These are phyloP conservation scores for Indicator maculatus DNA, from an alignment of 2,113 vertebrate genomes.

Conservation along the genomic window DNA sequence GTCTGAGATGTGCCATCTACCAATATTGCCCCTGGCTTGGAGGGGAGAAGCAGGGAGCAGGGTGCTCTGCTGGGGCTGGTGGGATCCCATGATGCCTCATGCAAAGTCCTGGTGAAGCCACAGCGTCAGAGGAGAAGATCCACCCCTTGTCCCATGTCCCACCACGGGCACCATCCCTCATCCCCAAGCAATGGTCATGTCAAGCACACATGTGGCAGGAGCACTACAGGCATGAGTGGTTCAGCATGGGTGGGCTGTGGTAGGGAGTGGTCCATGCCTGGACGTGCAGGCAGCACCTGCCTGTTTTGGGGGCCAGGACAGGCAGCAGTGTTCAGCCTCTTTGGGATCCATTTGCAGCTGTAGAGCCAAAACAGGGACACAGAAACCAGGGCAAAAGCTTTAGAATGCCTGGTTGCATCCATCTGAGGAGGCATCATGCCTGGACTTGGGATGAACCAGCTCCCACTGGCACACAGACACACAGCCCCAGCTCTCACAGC, in stretches of 20 bases:
- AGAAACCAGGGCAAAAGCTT: neutral
- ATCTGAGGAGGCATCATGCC: neutral
- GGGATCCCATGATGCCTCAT: accelerated
- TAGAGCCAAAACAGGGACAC: neutral
- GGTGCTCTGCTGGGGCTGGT: accelerated
- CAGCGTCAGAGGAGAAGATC: neutral
- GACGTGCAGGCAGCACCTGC: neutral
- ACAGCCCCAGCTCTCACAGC: accelerated
- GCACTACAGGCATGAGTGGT: accelerated
- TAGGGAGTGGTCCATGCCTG: accelerated
- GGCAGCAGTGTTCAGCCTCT: neutral
- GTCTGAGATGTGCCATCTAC: neutral
- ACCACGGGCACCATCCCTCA: accelerated
- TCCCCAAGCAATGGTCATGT: neutral
- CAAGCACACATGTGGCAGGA: accelerated
- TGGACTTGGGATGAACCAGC: neutral
- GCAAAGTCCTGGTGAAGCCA: neutral
- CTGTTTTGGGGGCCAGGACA: neutral
- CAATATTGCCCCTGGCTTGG: accelerated
- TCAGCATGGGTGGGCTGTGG: accelerated
- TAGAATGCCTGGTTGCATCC: accelerated
- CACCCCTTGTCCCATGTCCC: neutral
- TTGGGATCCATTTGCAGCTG: neutral
- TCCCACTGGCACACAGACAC: accelerated
- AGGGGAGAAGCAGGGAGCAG: neutral